These are phyloP conservation scores for Amniataba percoides DNA, from an alignment of 2,797 vertebrate species.

Conservation along the genomic window DNA sequence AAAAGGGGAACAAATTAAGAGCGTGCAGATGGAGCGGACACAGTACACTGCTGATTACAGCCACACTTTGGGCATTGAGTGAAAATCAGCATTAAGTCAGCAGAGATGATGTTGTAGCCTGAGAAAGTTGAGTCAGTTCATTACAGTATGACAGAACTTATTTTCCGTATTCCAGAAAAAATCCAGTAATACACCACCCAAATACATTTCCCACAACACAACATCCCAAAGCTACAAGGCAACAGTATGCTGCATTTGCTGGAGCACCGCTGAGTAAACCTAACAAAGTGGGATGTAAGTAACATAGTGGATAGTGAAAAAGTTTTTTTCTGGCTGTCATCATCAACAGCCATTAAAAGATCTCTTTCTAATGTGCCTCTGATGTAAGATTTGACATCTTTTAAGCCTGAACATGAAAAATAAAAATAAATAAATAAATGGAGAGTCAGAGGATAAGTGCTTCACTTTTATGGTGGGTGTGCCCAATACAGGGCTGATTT, in stretches of 20 bases:
- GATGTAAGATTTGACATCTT: neutral
- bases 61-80: neutral
- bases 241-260: neutral
- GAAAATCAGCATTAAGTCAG: neutral
- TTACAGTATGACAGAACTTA: too few relatives aligned
- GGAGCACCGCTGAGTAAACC: neutral
- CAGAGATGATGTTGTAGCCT: neutral
- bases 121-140: neutral
- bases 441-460: neutral
- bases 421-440: neutral
- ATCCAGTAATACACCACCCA: too few relatives aligned
- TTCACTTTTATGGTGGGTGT: neutral
- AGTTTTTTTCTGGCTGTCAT: neutral
- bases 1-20: constrained; percentile 15
- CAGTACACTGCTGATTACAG: neutral
- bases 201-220: too few relatives aligned
- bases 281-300: neutral
- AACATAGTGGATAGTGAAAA: too few relatives aligned
- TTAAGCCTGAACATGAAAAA: neutral
- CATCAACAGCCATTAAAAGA: neutral
- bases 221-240: neutral
- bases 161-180: too few relatives aligned
- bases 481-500: neutral
- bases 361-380: neutral
- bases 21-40: neutral